These are phyloP conservation scores for Adoxophyes honmai DNA, from an alignment of 1,140 invertebrate species.

Conservation along the genomic window DNA sequence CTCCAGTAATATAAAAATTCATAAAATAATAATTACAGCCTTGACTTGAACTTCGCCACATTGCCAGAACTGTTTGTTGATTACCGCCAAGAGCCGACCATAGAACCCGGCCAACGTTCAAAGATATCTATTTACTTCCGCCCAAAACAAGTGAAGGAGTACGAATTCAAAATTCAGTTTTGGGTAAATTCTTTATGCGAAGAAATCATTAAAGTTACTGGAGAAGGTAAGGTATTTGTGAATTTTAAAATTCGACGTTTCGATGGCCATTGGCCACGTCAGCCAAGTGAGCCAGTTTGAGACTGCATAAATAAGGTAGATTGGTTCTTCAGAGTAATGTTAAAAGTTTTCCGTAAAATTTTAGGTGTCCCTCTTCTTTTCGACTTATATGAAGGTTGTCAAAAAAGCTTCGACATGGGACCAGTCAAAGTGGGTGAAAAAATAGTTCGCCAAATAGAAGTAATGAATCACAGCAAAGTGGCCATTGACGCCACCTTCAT, in stretches of 20 bases:
- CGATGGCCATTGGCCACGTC: too few species aligned
- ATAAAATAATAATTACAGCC: constrained; percentile 32
- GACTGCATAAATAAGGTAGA: too few species aligned
- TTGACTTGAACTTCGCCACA: constrained; percentile 56
- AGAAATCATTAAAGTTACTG: constrained; percentile 60
- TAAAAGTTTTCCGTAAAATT: constrained; percentile 23
- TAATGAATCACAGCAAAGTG: constrained; percentile 70
- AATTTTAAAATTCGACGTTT: too few species aligned
- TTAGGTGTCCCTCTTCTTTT: constrained; percentile 59
- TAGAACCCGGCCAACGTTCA: constrained; percentile 36
- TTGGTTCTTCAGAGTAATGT: too few species aligned
- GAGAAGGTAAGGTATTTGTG: constrained; percentile 47
- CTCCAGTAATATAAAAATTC: neutral
- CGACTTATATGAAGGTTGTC: constrained; percentile 66
- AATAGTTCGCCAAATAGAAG: constrained; percentile 57
- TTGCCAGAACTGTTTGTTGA: constrained; percentile 53
- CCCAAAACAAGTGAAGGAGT: constrained; percentile 57
- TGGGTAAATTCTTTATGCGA: constrained; percentile 67
- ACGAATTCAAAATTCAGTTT: constrained; percentile 62
- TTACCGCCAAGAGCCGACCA: constrained; percentile 30
- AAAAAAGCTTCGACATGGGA: constrained; percentile 64
- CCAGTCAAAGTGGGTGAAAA: constrained; percentile 63
- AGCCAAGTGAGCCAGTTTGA: too few species aligned
- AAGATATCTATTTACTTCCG: constrained; percentile 61
- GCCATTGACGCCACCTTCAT: constrained; percentile 56